phyloP scores from a whole-genome alignment of 2,113 vertebrate genomes.

The Pseudonaja textilis region DNA sequence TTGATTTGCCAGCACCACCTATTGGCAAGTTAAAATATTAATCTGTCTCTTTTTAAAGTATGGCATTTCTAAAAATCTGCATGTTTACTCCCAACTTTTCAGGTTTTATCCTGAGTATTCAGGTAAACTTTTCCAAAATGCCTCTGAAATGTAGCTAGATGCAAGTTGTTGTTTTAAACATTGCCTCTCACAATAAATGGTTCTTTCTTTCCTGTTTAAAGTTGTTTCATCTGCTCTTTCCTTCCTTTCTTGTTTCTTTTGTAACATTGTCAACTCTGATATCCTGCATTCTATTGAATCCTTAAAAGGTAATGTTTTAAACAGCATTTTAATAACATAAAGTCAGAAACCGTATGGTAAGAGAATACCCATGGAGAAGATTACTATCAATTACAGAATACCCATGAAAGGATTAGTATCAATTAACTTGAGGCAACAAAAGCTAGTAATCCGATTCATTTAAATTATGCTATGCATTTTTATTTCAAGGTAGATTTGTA shows the following conservation, averaged over 20 bases:
- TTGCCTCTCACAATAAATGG: not conserved
- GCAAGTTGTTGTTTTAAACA: not conserved
- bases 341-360: not conserved
- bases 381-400: not conserved
- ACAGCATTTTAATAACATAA: not conserved
- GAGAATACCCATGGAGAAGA: not conserved
- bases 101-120: not conserved
- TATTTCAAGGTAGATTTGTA: not conserved
- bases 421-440: not conserved
- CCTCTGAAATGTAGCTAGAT: not conserved
- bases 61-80: not conserved
- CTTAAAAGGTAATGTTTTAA: not conserved
- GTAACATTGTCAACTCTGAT: not conserved
- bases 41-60: slow-evolving; percentile 11
- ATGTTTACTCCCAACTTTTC: not conserved
- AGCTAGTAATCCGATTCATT: not conserved
- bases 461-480: not conserved
- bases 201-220: not conserved
- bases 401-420: not conserved
- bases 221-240: not conserved
- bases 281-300: not conserved
- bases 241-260: not conserved
- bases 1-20: slow-evolving; percentile 62
- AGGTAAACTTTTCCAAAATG: not conserved
- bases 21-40: slow-evolving; percentile 46